These are phyloP conservation scores for Rhegmatorhina hoffmannsi DNA, from an alignment of 2,113 vertebrate genomes.

Conservation along the genomic window DNA sequence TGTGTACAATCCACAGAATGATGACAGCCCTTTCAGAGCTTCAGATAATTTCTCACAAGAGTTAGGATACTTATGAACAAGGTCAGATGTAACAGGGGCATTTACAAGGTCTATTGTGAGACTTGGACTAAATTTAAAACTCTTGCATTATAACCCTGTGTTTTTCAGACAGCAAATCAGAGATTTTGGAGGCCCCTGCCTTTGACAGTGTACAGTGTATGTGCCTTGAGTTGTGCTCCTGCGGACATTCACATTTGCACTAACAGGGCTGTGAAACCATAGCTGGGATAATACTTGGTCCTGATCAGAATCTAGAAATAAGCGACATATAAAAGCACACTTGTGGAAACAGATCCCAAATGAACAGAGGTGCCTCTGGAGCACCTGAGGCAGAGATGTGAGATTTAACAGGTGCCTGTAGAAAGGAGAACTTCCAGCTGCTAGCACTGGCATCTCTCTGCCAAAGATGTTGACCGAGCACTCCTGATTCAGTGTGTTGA, in stretches of 20 bases:
- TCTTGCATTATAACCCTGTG: neutral
- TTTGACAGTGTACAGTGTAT: neutral
- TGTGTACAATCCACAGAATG: neutral
- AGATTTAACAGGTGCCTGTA: neutral
- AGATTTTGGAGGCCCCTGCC: neutral
- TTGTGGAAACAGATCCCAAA: neutral
- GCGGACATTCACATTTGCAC: neutral
- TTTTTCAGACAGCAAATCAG: neutral
- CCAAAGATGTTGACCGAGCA: neutral
- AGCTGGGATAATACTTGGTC: neutral
- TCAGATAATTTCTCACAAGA: neutral
- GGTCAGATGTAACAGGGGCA: neutral
- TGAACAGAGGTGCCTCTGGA: neutral
- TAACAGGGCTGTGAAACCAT: neutral
- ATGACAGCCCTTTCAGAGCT: neutral
- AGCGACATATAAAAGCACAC: neutral
- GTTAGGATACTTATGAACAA: neutral
- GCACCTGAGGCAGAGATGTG: neutral
- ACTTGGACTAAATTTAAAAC: neutral
- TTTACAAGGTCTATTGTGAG: neutral
- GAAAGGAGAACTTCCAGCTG: neutral
- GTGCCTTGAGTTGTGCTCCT: neutral
- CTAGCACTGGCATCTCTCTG: neutral
- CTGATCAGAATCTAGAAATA: neutral
- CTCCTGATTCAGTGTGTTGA: neutral